Evolutionary conservation across 1,140 invertebrate species (phyloP), one percentile per base, ranked within the genome.

Genomic region (Orchesella cincta): DNA sequence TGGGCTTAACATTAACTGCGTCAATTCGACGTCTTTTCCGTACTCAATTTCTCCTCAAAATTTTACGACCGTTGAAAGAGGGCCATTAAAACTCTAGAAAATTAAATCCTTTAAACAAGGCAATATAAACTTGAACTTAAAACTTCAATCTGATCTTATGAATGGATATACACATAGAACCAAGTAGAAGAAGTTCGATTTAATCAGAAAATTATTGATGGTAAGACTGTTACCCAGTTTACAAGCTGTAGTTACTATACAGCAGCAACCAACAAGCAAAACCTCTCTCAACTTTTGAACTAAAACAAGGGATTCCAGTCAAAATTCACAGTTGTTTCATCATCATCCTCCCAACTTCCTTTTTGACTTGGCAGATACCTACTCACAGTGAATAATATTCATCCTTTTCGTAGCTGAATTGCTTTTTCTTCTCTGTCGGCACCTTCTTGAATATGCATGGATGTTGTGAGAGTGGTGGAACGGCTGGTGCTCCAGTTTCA

Each of bases 131-230:
- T 46, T n/a, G n/a, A n/a, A n/a, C n/a, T n/a, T n/a, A n/a, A 46
- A 46, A 46, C 5, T 46, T 46, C 5, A 46, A 46, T 8, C 5
- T 46, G 8, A 46, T 46, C 39, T 46, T 46, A 46, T 46, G 39
- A 46, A 46, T 46, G 20, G 20, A 8, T 46, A 12, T 46, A 46
- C 8, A 14, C 12, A 23, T 23, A 57, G 54, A 18, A 57, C 29
- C 29, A 33, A 31, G 3, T 8, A 5, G 29, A 67, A 67, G 62
- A 46, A 14, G 26, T 67, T 67, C 62, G 62, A 67, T 67, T 67
- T 67, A 67, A 67, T 67, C 62, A 67, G 62, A 29, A 33, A 67
- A 67, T 67, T 67, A 67, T 67, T 67, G 62, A 67, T 67, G 62
- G 26, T 12, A 67, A 67, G 62, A 33, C 26, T 67, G 62, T 67